Conservation (phyloP, 2,888 invertebrate species). For the Rhamnusium bicolor region DNA sequence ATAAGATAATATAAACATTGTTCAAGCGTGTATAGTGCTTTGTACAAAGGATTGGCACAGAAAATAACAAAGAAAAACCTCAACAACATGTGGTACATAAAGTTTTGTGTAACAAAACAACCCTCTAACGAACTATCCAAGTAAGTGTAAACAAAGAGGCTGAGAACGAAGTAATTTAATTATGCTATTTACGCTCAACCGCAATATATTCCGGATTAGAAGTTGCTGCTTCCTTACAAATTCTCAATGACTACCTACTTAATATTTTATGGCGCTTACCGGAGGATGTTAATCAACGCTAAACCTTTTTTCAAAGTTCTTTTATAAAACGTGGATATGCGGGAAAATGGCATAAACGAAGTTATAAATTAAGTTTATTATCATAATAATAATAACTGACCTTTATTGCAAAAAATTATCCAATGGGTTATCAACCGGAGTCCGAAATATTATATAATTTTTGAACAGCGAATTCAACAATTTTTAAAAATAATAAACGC, state of each 20-base stretch:
- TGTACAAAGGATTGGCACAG: background rate
- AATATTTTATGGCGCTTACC: background rate
- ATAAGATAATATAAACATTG: background rate
- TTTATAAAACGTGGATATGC: background rate
- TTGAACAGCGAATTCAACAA: too few relatives aligned
- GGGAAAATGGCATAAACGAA: too few relatives aligned
- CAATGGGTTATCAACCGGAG: too few relatives aligned
- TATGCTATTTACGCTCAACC: background rate
- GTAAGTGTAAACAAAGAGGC: background rate
- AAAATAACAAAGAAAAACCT: background rate
- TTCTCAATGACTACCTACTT: constrained; percentile 3
- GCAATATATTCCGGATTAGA: background rate
- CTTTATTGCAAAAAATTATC: too few relatives aligned
- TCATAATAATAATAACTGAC: too few relatives aligned
- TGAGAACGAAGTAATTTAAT: background rate
- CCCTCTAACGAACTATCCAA: background rate
- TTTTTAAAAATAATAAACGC: too few relatives aligned
- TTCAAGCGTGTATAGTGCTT: background rate
- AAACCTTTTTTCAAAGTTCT: background rate
- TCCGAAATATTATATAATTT: too few relatives aligned
- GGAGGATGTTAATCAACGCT: background rate
- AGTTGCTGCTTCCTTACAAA: background rate
- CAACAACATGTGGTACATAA: background rate
- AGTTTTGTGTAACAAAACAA: background rate
- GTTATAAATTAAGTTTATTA: too few relatives aligned